Evolutionary conservation across 2,797 vertebrate species (phyloP).

Genomic region (Pteronotus mesoamericanus): DNA sequence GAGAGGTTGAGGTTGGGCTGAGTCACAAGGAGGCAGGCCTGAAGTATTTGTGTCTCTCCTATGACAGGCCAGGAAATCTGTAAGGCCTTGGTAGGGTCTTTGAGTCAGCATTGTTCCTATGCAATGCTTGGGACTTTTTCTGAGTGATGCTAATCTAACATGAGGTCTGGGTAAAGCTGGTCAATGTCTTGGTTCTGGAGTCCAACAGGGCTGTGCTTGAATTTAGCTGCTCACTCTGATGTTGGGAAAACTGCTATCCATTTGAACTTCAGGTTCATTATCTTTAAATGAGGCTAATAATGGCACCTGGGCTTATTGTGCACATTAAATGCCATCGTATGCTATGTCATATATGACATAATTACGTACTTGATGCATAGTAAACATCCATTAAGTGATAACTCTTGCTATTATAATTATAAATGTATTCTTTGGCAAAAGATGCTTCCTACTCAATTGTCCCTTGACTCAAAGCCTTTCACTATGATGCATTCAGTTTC

Average conservation of each 20-base stretch:
- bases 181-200: not conserved
- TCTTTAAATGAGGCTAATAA: not conserved
- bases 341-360: not conserved
- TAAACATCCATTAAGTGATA: not conserved
- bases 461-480: conserved; percentile 32
- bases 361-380: not conserved
- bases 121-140: not conserved
- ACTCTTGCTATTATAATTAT: not conserved
- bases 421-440: conserved; percentile 36
- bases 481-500: not conserved
- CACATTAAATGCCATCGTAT: not conserved
- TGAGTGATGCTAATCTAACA: not conserved
- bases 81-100: not conserved
- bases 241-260: not conserved
- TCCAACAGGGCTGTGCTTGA: not conserved
- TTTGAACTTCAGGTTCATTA: not conserved
- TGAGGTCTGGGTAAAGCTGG: not conserved
- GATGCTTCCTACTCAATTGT: conserved; percentile 8
- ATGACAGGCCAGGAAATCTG: not conserved
- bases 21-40: not conserved
- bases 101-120: not conserved
- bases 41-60: not conserved
- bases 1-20: not conserved
- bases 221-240: not conserved
- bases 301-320: not conserved